Conservation (phyloP, 2,888 invertebrate species). For the Silvanus unidentatus region DNA sequence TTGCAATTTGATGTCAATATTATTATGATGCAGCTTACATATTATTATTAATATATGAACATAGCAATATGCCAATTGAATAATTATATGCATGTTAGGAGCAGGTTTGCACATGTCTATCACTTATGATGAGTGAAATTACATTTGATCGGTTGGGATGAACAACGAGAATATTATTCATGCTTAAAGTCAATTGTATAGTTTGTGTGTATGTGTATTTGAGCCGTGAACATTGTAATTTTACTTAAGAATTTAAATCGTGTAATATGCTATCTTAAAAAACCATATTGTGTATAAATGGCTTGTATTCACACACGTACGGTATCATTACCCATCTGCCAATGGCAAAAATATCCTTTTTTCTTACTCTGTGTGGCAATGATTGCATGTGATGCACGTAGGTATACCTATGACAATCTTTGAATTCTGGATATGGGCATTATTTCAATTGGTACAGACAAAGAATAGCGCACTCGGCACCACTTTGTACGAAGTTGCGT, state of each 20-base stretch:
- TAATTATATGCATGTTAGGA: slow-evolving; percentile 24
- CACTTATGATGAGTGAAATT: slow-evolving; percentile 28
- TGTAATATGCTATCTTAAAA: slow-evolving; percentile 1
- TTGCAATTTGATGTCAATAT: slow-evolving; percentile 6
- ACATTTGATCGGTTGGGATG: slow-evolving; percentile 21
- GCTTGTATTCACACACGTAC: background rate
- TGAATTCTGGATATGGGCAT: too few relatives aligned
- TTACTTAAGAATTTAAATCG: slow-evolving; percentile 10
- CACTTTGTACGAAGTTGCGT: too few relatives aligned
- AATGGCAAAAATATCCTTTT: background rate
- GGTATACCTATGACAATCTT: too few relatives aligned
- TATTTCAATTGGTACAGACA: too few relatives aligned
- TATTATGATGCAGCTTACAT: background rate
- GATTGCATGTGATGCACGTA: too few relatives aligned
- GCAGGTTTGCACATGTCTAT: slow-evolving; percentile 28
- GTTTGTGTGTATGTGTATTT: slow-evolving; percentile 11
- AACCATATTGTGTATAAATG: background rate
- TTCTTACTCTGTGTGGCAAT: too few relatives aligned
- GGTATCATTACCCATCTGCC: background rate
- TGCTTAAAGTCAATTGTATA: slow-evolving; percentile 22
- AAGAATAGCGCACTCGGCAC: too few relatives aligned
- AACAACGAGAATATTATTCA: slow-evolving; percentile 20
- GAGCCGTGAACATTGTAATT: slow-evolving; percentile 21
- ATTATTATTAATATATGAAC: slow-evolving; percentile 1
- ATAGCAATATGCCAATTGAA: slow-evolving; percentile 20